Evolutionary conservation across 2,797 vertebrate genomes (phyloP).

Genomic region (Gephyroberyx darwinii): DNA sequence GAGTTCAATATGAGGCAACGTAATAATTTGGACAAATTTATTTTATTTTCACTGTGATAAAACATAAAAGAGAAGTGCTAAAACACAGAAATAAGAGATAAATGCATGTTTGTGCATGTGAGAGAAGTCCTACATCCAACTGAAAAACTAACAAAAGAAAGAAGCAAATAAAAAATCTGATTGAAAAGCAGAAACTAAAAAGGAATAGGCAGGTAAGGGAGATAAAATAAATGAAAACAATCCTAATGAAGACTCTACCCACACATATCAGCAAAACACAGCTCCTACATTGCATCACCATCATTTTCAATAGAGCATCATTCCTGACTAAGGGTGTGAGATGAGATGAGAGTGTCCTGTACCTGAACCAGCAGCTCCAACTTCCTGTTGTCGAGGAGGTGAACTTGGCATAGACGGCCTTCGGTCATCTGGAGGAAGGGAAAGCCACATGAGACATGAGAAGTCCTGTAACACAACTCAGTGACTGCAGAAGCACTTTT

Average conservation of each 20-base stretch:
- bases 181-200: too few relatives aligned
- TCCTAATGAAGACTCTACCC: too few relatives aligned
- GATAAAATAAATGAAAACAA: too few relatives aligned
- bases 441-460: slow-evolving; percentile 30
- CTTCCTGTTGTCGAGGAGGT: slow-evolving; percentile 92
- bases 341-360: slow-evolving; percentile 29
- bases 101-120: too few relatives aligned
- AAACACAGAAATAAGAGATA: neutral
- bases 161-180: too few relatives aligned
- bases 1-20: neutral
- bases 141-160: too few relatives aligned
- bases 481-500: neutral
- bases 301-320: neutral
- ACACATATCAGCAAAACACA: neutral
- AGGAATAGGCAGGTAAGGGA: too few relatives aligned
- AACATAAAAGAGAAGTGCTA: neutral
- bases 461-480: slow-evolving; percentile 8
- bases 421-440: slow-evolving; percentile 91
- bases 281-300: neutral
- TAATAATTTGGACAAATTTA: neutral
- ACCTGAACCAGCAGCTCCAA: slow-evolving; percentile 99
- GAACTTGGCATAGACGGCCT: slow-evolving; percentile 93
- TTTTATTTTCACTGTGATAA: neutral
- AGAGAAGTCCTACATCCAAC: too few relatives aligned
- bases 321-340: neutral